phyloP scores from a whole-genome alignment of 2,888 invertebrate species.

The Lordiphosa fenestrarum region DNA sequence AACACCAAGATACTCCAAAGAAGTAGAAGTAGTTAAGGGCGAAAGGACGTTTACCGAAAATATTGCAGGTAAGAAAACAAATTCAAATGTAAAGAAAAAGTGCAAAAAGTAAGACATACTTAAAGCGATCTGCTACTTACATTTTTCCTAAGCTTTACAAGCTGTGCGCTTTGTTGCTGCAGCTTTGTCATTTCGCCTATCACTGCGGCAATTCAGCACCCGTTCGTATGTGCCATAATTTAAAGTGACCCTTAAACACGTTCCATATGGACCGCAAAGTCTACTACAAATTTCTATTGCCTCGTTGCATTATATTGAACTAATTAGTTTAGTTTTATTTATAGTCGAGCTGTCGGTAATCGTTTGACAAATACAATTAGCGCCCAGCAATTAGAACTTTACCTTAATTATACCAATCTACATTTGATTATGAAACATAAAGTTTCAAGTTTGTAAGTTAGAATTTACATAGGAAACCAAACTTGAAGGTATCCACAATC shows the following conservation, averaged over 20 bases:
- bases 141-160: no score
- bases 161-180: no score
- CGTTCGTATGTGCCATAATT: conserved; percentile 2
- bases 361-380: conserved; percentile 20
- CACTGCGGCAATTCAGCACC: background rate
- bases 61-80: conserved; percentile 4
- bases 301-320: conserved; percentile 27
- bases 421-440: conserved; percentile 4
- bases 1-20: background rate
- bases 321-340: conserved; percentile 32
- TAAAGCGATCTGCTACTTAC: no score
- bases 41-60: background rate
- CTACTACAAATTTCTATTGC: conserved; percentile 4
- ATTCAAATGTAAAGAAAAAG: no score
- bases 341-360: conserved; percentile 8
- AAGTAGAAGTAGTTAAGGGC: no score
- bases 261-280: conserved; percentile 7
- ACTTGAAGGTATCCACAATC: conserved; percentile 7
- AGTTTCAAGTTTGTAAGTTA: background rate
- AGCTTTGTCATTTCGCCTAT: no score
- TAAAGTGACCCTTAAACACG: conserved; percentile 23
- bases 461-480: background rate
- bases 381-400: conserved; percentile 20
- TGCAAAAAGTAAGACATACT: no score
- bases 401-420: background rate